Evolutionary conservation across 2,888 invertebrate genomes (phyloP), one percentile per base, ranked within the genome.

Genomic region (Slavum lentiscoides): DNA sequence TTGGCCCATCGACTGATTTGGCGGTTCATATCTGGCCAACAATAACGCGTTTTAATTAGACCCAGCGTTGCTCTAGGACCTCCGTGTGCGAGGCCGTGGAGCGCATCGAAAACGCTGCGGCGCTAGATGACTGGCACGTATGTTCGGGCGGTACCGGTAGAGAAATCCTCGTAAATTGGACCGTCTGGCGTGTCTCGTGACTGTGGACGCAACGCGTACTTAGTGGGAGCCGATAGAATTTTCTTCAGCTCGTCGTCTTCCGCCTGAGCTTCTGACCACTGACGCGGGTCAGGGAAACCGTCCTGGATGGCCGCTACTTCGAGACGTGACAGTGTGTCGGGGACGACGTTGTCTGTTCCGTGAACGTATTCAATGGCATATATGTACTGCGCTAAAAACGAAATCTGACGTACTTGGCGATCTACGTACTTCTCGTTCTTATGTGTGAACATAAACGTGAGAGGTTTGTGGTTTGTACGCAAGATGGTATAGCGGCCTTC

Each of bases 391-490:
- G 67, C n/a, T 1, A 67, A 13, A 11, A 67, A 67, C 6, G 67
- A n/a, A 4, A 67, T 67, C 0, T 43, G 43, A 1, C 67, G 43
- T 5, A 17, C 30, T 7, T 62, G 30, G 0, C 62, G 30, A 15
- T 62, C 30, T 23, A 30, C 23, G 4, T 21, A 19, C 19, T 64
- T 64, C 8, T 64, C 64, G 2, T 17, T 9, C 3, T 64, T 64
- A 8, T 37, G 62, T 1, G 55, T 39, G 59, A 83, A 83, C n/a
- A n/a, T n/a, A n/a, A n/a, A n/a, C n/a, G n/a, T 8, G 49, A 49
- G 49, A 7, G 83, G 83, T 59, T 75, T 68, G 68, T 83, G 84
- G 43, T 83, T 83, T 0, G 83, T 83, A 30, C 58, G 75, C 2
- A 84, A 61, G 1, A 37, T 75, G 17, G 83, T 82, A 8, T 0